Evolutionary conservation across 1,140 invertebrate species (phyloP), one percentile per base, ranked within the genome.

Genomic region (Ostrea edulis): DNA sequence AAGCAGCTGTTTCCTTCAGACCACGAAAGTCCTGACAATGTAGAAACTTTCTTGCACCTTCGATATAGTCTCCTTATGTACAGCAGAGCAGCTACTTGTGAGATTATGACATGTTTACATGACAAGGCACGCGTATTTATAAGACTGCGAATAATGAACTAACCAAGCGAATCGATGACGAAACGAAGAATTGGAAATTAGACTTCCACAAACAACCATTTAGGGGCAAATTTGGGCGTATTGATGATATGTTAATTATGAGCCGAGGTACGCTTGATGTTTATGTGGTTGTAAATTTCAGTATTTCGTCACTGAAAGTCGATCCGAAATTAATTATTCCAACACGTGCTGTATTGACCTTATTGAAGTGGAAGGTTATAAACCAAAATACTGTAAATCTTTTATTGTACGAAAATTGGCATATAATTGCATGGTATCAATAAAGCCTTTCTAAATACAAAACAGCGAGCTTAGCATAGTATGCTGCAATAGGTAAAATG

Each of bases 101-200:
- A 25, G 68, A 77, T 77, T 77, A 35, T 77, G 68, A 77, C 68
- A 77, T 77, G 14, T 77, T 77, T 77, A 77, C 68, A 77, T 14
- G 68, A 25, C 68, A 25, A 77, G n/a, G 12, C 58, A n/a, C 14
- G 58, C 58, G 58, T 62, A 62, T 62, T 62, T 62, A 62, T 62
- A 62, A 62, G 58, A n/a, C 17, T 77, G 68, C 68, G 25, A 29
- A 77, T 77, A 25, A 77, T 22, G 14, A 35, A 12, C 68, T 25
- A 77, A 17, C 68, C 68, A 77, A 29, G 68, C 68, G 68, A 17
- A 77, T 29, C 68, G 68, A 77, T 77, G 68, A 77, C 68, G 68
- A 77, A 77, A 62, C 17, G 9, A 17, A 25, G 68, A 62, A 17
- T 7, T 17, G 35, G 29, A 25, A 29, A 35, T 77, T 77, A 25